These are phyloP conservation scores for Acanthisitta chloris DNA, from an alignment of 2,113 vertebrate genomes.

Conservation along the genomic window DNA sequence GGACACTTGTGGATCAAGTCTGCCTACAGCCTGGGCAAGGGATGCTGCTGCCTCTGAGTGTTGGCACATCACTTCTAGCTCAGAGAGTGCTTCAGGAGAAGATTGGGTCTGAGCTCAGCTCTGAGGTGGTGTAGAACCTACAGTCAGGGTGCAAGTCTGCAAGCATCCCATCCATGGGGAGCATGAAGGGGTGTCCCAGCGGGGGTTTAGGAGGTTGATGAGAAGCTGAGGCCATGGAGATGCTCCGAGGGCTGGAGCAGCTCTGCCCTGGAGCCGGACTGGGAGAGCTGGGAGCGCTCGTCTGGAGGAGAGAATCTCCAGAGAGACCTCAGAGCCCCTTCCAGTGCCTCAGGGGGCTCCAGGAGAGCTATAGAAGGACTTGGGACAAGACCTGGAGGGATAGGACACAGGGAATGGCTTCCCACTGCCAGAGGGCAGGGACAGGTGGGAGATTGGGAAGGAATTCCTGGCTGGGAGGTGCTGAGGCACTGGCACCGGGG, in stretches of 20 bases:
- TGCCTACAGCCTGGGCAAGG: background rate
- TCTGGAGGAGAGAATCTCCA: background rate
- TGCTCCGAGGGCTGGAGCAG: background rate
- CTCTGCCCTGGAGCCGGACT: background rate
- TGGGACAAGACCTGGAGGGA: background rate
- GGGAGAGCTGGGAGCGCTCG: background rate
- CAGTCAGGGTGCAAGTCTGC: background rate
- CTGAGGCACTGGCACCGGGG: background rate
- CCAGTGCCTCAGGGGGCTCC: background rate
- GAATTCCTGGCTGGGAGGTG: background rate
- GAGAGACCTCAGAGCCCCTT: background rate
- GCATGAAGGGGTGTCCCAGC: too few relatives aligned
- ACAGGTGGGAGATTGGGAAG: background rate
- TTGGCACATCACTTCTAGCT: accelerated
- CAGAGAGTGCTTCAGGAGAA: accelerated
- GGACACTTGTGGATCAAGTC: background rate
- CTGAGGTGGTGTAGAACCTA: too few relatives aligned
- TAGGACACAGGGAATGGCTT: background rate
- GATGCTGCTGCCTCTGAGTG: background rate
- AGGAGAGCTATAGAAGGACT: background rate
- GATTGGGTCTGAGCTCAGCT: background rate
- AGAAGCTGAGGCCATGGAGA: background rate
- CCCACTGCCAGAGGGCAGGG: background rate
- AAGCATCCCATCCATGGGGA: background rate
- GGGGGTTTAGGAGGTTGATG: background rate